These are phyloP conservation scores for Temnothorax rugatulus DNA, from an alignment of 2,888 invertebrate genomes.

Conservation along the genomic window DNA sequence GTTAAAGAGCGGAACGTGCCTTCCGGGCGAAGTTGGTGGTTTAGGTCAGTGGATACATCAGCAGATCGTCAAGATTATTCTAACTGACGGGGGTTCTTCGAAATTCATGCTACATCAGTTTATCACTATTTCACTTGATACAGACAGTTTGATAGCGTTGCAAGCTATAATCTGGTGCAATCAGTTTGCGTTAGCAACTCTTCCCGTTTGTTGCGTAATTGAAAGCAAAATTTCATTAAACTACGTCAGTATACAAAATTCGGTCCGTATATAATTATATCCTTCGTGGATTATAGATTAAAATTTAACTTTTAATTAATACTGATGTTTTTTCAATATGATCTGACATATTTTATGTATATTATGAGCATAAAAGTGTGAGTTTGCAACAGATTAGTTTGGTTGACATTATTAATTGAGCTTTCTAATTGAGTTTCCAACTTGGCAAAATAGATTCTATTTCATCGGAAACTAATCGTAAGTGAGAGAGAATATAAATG, in stretches of 20 bases:
- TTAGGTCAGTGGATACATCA: constrained; percentile 43
- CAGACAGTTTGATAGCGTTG: background rate
- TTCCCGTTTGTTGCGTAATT: background rate
- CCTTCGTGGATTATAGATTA: background rate
- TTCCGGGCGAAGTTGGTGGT: constrained; percentile 12
- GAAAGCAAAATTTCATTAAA: background rate
- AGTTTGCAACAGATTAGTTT: background rate
- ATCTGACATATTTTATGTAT: background rate
- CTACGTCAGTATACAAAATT: background rate
- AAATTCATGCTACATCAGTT: background rate
- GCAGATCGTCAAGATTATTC: background rate
- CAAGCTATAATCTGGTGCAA: constrained; percentile 15
- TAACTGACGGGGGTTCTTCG: background rate
- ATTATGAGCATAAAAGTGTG: background rate
- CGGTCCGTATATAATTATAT: background rate
- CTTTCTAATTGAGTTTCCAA: constrained; percentile 34
- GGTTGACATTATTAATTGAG: constrained; percentile 27
- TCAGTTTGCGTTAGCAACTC: constrained; percentile 20
- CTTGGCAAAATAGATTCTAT: background rate
- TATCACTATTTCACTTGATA: background rate
- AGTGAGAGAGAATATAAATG: background rate
- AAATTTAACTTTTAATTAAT: background rate
- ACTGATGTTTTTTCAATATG: background rate
- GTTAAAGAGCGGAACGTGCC: constrained; percentile 49
- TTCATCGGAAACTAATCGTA: constrained; percentile 1